Evolutionary conservation across 2,797 vertebrate species (phyloP), one percentile per base, ranked within the genome.

Genomic region (Salmo trutta): DNA sequence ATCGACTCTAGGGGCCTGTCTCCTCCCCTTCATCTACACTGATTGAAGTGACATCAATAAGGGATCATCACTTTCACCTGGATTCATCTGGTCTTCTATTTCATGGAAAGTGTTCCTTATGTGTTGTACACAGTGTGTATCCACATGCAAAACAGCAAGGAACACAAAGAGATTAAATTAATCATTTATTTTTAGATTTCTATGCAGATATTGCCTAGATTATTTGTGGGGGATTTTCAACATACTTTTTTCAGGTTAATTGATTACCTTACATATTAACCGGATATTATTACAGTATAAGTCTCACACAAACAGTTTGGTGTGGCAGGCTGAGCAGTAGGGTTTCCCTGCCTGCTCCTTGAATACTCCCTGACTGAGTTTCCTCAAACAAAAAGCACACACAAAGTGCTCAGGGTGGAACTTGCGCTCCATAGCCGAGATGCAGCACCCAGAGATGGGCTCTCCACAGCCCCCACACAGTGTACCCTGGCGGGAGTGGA

Each of bases 391-490:
- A 90, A 97, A 97, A 71, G 95, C 84, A 0, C 97, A 98, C 71
- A 95, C 81, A 17, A 98, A 99, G 89, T 98, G 97, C 91, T 98
- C 96, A 0, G 97, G 97, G 79, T 98, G 97, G 92, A 97, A 98
- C 86, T 90, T 97, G 90, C 75, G 88, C 17, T 93, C 94, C 0
- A 94, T 77, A 0, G 96, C 97, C 0, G 95, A 90, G 87, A 98
- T 80, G 86, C 97, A 97, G 86, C 95, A 96, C 74, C 97, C 95
- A 0, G 79, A 87, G 86, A 99, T 91, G 0, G 96, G 96, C 74
- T 79, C 80, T 0, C 88, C 15, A 0, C 97, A 98, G 41, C 95
- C 79, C 0, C 89, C 92, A n/a, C 97, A 99, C 74, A 98, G 81
- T 0, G 90, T 96, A 19, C 96, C 97, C 85, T 94, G 96, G 29